Evolutionary conservation across 2,888 invertebrate species (phyloP).

Genomic region (Microchrysa polita): DNA sequence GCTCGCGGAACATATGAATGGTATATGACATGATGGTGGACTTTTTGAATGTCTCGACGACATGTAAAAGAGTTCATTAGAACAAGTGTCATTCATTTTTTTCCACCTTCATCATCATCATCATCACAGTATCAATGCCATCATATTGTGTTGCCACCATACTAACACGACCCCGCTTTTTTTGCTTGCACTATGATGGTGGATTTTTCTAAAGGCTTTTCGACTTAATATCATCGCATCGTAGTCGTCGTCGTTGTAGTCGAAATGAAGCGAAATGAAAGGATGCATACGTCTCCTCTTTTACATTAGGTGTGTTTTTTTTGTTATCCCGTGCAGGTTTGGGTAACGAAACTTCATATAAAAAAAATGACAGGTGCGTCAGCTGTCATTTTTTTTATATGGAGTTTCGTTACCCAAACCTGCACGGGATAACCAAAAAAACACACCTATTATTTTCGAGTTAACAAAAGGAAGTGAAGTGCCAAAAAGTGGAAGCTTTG

Average conservation of each 20-base stretch:
- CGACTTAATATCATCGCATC: conserved; percentile 17
- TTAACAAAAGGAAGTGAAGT: conserved; percentile 45
- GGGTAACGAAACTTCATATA: too few species aligned
- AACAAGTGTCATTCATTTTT: conserved; percentile 45
- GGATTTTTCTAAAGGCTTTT: conserved; percentile 34
- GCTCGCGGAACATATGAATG: conserved; percentile 19
- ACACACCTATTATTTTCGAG: conserved; percentile 35
- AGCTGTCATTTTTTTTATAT: too few species aligned
- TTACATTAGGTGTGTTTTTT: too few species aligned
- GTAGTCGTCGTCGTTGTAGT: too few species aligned
- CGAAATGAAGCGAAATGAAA: conserved; percentile 42
- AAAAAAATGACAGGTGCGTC: too few species aligned
- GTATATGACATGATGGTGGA: neutral
- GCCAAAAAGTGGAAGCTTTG: conserved; percentile 45
- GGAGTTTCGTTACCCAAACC: too few species aligned
- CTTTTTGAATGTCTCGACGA: conserved; percentile 38
- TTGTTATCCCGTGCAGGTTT: too few species aligned
- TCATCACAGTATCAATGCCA: conserved; percentile 5
- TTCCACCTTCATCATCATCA: conserved; percentile 40
- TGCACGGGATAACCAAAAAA: too few species aligned
- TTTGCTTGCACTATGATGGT: neutral
- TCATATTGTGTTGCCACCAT: conserved; percentile 1
- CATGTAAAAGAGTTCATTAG: conserved; percentile 46
- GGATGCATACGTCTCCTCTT: conserved; percentile 42
- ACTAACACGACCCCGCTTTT: neutral